Base-by-base conservation (phyloP, 35 echinoderm and acorn worm genomes). In the Apostichopus parvimensis region DNA sequence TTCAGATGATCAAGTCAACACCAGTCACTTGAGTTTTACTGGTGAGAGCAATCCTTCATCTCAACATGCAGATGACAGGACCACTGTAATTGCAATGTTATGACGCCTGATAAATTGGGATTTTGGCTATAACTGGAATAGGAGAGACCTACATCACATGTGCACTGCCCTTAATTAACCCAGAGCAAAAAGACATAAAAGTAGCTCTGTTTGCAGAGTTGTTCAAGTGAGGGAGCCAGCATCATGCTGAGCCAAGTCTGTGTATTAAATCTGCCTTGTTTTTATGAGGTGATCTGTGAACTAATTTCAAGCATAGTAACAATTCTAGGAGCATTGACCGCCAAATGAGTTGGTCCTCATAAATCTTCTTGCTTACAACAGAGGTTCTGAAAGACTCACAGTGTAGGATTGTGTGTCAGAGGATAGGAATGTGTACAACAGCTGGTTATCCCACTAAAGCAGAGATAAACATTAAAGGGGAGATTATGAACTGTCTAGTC, bases 381-480 rank as follows among this genome's bases (percentile, higher is more conserved):
- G 34, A 45, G 34, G 34, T 45, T 28, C 54, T 80, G 7, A 61
- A 61, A 61, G 8, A 8, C 7, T 61, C 8, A 61, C 12, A 84
- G 81, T 60, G 54, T 22, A 82, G 9, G 81, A 21, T 84, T 61
- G 55, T 84, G 81, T 84, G 81, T 84, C 81, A 84, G 15, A 23
- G 56, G 81, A 84, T n/a, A 84, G 81, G 81, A 84, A 84, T 84
- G 81, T 84, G 23, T 17, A 58, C 57, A 59, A 58, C 81, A 84
- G 81, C 81, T 84, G 81, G 53, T 84, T 20, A 84, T 84, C 54
- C 57, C 55, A 84, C 81, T 54, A 84, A 10, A 84, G 2, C 22
- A 9, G 81, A 84, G 23, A 84, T 84, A 59, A 59, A 84, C 54
- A 58, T 84, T 84, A 84, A 84, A 84, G 81, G 81, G 56, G 81